Evolutionary conservation across 2,888 invertebrate species (phyloP).

Genomic region (Cosmopolites sordidus): DNA sequence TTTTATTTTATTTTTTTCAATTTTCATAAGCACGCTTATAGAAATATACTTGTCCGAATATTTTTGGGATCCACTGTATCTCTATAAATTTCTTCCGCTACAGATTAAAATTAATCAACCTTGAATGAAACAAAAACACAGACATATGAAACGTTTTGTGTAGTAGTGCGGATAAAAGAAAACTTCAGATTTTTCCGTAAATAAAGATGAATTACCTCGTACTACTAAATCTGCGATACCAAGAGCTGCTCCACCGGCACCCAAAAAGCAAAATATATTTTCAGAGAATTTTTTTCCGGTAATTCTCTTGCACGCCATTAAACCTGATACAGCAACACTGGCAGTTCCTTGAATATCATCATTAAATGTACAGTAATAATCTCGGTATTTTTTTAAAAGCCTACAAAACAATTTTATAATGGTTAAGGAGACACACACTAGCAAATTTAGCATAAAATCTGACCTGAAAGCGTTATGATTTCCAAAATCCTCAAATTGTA

Average conservation of each 20-base stretch:
- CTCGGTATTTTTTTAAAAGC: constrained; percentile 82
- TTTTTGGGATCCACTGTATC: too few relatives aligned
- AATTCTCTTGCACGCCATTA: constrained; percentile 79
- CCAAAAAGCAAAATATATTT: constrained; percentile 84
- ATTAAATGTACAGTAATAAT: constrained; percentile 92
- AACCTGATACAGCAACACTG: constrained; percentile 90
- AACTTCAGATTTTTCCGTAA: not conserved
- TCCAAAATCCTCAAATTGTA: constrained; percentile 97
- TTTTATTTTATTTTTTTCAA: too few relatives aligned
- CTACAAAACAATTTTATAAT: constrained; percentile 39
- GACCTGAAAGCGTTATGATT: constrained; percentile 89
- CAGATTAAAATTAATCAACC: too few relatives aligned
- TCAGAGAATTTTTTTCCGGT: constrained; percentile 80
- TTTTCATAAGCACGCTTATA: too few relatives aligned
- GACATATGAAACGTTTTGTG: too few relatives aligned
- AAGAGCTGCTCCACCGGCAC: constrained; percentile 83
- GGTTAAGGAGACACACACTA: not conserved
- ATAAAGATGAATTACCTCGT: constrained; percentile 11
- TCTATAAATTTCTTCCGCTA: too few relatives aligned
- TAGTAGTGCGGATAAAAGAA: too few relatives aligned
- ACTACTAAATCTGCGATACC: constrained; percentile 70
- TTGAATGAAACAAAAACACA: too few relatives aligned
- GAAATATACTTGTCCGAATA: too few relatives aligned
- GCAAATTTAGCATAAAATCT: not conserved
- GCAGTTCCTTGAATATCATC: constrained; percentile 92